Percentiles rank a stretch among this genome's conserved stretches.
These are phyloP conservation scores for Drosophila eugracilis DNA, from an alignment of 1,140 invertebrate species.

Conservation along the genomic window DNA sequence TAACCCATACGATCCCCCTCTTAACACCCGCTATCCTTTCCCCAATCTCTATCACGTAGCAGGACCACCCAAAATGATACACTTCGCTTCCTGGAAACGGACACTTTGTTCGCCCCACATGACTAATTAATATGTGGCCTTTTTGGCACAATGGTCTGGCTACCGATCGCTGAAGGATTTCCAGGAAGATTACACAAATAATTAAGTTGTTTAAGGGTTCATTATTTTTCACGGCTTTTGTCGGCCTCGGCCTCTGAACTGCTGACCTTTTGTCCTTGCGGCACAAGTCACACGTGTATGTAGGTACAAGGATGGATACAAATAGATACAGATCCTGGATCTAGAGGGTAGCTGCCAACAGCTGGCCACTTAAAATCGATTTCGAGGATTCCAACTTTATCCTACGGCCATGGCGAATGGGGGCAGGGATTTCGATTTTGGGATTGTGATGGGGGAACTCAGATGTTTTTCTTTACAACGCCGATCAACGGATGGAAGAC, in stretches of 20 bases:
- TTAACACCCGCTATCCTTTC: not conserved
- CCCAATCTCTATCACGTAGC: conserved; percentile 1
- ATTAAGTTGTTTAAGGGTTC: conserved; percentile 78
- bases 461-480: not conserved
- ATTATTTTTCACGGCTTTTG: conserved; percentile 82
- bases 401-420: conserved; percentile 69
- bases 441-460: not conserved
- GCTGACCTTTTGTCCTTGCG: conserved; percentile 53
- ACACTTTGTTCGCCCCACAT: conserved; percentile 35
- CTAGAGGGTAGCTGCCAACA: conserved; percentile 42
- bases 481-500: conserved; percentile 38
- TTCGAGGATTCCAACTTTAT: conserved; percentile 49
- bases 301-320: conserved; percentile 1
- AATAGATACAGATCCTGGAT: not conserved
- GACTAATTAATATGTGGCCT: conserved; percentile 77
- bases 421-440: conserved; percentile 48
- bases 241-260: conserved; percentile 46
- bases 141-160: conserved; percentile 78
- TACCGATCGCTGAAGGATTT: conserved; percentile 62
- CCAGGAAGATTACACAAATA: conserved; percentile 74
- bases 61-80: conserved; percentile 61
- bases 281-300: conserved; percentile 74
- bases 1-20: too few species aligned
- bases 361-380: conserved; percentile 74
- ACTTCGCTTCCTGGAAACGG: conserved; percentile 54